These are phyloP conservation scores for Myrmophylax atrothorax DNA, from an alignment of 2,113 vertebrate genomes.

Conservation along the genomic window DNA sequence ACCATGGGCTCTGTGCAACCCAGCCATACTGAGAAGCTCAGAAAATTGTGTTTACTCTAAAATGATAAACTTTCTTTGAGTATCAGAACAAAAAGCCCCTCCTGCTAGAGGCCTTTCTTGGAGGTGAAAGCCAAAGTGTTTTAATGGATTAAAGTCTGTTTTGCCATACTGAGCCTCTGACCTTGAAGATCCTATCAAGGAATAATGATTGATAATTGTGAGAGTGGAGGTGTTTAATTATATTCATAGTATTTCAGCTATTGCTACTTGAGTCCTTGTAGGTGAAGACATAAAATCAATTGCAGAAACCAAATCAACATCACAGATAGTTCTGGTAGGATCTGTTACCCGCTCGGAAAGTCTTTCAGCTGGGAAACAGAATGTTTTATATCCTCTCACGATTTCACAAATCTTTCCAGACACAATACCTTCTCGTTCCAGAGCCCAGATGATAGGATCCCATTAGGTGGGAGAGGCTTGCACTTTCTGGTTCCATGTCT, in stretches of 20 bases:
- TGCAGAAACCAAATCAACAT: not conserved
- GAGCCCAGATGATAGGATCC: not conserved
- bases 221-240: not conserved
- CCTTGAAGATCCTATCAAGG: not conserved
- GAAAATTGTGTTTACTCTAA: not conserved
- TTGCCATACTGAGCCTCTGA: not conserved
- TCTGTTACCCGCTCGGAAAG: not conserved
- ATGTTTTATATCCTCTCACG: fast-evolving
- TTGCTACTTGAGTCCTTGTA: not conserved
- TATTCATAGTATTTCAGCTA: not conserved
- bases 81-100: not conserved
- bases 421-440: not conserved
- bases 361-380: not conserved
- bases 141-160: not conserved
- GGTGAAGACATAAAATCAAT: not conserved
- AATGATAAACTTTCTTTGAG: not conserved
- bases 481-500: not conserved
- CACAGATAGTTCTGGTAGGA: not conserved
- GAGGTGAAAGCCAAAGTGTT: not conserved
- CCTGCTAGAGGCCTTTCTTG: not conserved
- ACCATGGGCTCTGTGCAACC: not conserved
- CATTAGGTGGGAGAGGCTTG: not conserved
- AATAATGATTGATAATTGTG: not conserved
- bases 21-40: not conserved
- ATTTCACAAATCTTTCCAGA: not conserved